Evolutionary conservation across 2,797 vertebrate genomes (phyloP), one percentile per base, ranked within the genome.

Genomic region (Lithobates pipiens): DNA sequence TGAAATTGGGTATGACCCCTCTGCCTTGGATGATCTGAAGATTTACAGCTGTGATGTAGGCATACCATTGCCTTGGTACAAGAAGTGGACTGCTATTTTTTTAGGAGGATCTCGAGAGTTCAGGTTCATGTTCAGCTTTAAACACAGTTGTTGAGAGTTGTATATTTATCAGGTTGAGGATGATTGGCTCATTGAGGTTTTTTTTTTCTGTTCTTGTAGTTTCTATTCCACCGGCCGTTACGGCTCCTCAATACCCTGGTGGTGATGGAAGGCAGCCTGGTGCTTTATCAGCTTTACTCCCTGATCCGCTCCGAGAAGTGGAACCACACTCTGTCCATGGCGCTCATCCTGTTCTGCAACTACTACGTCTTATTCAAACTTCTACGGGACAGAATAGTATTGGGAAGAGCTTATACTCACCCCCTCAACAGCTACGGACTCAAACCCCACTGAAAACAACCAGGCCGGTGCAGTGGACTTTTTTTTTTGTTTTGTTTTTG

Each of bases 341-440:
- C 98, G 89, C 97, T 99, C 89, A 97, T 99, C 90, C 98, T 99
- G 65, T 98, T 98, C 95, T 99, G 98, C 95, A 99, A 99, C 93
- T 99, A 99, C 84, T 99, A 99, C 44, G 97, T 99, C 90, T 96
- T 99, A 92, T 99, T 99, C 93, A 99, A 99, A 93, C 96, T 99
- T 88, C 96, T 99, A 50, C 95, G 98, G 90, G 98, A 99, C 94
- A 96, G 98, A 82, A 96, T 99, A 78, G 98, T 99, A 89, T 95
- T 99, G 93, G 98, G 98, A 88, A 97, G 97, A 91, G 98, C 98
- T 7, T 99, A 99, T 80, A 96, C 97, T 79, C 97, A 95, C 92
- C 97, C 98, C 16, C 92, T 97, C 67, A 93, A 94, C 91, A 95
- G 93, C 91, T 94, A 92, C 57, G 96, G 95, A 92, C 94, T 98